Base-by-base conservation (phyloP, 2,113 vertebrate genomes). In the Isurus oxyrinchus region DNA sequence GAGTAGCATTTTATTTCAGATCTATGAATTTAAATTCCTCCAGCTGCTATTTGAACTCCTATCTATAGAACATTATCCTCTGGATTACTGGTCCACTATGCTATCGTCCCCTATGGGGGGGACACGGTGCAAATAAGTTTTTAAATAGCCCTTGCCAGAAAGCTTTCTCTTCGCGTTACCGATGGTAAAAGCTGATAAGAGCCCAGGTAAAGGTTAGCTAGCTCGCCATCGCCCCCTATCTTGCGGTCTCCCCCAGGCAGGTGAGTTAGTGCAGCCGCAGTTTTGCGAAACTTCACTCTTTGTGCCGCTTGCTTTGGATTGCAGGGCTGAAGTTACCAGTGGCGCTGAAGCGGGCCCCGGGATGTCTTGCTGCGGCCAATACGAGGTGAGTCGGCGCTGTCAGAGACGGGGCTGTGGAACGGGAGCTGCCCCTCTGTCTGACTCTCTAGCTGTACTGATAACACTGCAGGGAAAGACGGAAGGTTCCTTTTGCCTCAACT, bases 311-410 rank as follows among this genome's bases (percentile, higher is more conserved):
- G 44, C 40, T 57, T 11, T 55, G 53, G 87, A 86, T 23, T 53
- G 84, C 79, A 1, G 79, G 13, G 25, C 69, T 84, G 49, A 57
- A 55, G 86, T 21, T 25, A 5, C 25, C 7, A 19, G 55, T 3
- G 21, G 44, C 49, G 40, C n/a, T 44, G 4, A 40, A 13, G 23
- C 53, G 57, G 5, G 31, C 19, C 66, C 44, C 40, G 94, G 40
- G 63, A 95, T 95, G 94, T 72, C 94, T 53, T 95, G 94, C 49
- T 69, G 94, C 10, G 94, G 67, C 67, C 66, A 72, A 11, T 95
- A 95, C 49, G 40, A 76, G 94, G 94, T 95, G 94, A 95, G 94
- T 95, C 8, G 21, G 59, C 19, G 21, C 13, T 31, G 27, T 35
- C 44, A 23, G 0, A 14, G 11, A 27, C 16, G 16, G 40, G 1